Conservation (phyloP, 1,140 invertebrate species). For the Brachionus rotundiformis region DNA sequence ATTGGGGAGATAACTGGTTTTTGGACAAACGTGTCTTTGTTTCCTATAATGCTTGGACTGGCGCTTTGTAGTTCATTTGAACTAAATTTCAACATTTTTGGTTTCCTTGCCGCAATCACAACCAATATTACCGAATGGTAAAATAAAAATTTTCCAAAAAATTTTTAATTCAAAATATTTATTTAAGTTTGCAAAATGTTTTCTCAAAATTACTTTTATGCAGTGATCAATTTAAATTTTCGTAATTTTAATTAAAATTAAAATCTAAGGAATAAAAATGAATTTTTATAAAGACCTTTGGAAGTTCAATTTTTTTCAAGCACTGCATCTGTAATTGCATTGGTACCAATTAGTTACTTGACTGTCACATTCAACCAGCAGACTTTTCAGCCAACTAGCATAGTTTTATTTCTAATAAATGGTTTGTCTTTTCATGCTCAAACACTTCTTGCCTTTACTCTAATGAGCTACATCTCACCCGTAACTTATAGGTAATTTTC, state of each 20-base stretch:
- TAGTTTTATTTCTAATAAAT: conserved; percentile 73
- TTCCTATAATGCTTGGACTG: conserved; percentile 81
- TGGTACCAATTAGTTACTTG: conserved; percentile 74
- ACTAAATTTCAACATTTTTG: conserved; percentile 76
- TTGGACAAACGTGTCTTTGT: conserved; percentile 75
- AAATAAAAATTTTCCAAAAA: conserved; percentile 53
- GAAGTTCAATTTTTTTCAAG: conserved; percentile 83
- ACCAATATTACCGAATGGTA: conserved; percentile 82
- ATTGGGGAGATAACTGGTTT: conserved; percentile 74
- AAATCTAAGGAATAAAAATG: background rate
- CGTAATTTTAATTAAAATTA: conserved; percentile 69
- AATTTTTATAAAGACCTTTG: conserved; percentile 70
- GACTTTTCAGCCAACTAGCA: conserved; percentile 64
- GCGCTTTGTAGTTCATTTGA: conserved; percentile 80
- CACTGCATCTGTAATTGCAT: conserved; percentile 75
- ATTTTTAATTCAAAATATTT: conserved; percentile 53
- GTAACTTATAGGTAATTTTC: conserved; percentile 78
- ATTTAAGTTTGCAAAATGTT: conserved; percentile 76
- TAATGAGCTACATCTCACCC: conserved; percentile 82
- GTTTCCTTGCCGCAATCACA: conserved; percentile 76
- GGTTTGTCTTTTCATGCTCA: conserved; percentile 83
- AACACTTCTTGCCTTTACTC: conserved; percentile 80
- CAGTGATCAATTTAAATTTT: conserved; percentile 76
- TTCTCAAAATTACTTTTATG: conserved; percentile 81
- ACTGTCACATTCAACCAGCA: conserved; percentile 68